These are phyloP conservation scores for Styela plicata DNA, from an alignment of 23 tunicate genomes.

Conservation along the genomic window DNA sequence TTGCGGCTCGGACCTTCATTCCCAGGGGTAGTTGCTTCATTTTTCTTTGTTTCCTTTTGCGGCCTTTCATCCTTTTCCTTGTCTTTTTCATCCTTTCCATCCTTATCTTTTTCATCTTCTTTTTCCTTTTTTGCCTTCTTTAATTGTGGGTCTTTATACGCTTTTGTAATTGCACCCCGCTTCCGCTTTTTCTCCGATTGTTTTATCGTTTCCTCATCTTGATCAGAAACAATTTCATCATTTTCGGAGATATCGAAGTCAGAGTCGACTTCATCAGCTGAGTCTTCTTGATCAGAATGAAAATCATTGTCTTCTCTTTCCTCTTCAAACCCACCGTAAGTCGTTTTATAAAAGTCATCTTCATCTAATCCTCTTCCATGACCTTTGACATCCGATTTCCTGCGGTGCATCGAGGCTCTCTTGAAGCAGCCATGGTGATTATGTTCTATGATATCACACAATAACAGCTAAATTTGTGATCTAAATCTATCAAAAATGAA, in stretches of 20 bases:
- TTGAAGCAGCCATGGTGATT: conserved; percentile 68
- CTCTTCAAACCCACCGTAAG: conserved; percentile 91
- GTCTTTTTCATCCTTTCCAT: conserved; percentile 5
- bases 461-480: no score
- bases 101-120: conserved; percentile 3
- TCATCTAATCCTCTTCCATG: conserved; percentile 75
- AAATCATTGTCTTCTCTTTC: conserved; percentile 84
- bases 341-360: conserved; percentile 93
- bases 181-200: conserved; percentile 25
- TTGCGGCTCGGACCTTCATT: conserved; percentile 55
- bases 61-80: conserved; percentile 8
- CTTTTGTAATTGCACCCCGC: conserved; percentile 60
- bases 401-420: conserved; percentile 80
- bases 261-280: conserved; percentile 95
- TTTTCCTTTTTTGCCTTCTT: conserved; percentile 37
- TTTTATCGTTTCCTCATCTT: conserved; percentile 51
- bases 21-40: background rate
- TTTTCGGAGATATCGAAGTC: conserved; percentile 89
- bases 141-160: conserved; percentile 67
- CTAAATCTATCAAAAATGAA: no score
- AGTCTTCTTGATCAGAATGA: conserved; percentile 69
- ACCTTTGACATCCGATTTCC: conserved; percentile 89
- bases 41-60: conserved; percentile 1
- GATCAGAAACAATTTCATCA: conserved; percentile 73
- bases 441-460: no score